Conservation (phyloP, 1,140 invertebrate species). For the Platyura marginata region DNA sequence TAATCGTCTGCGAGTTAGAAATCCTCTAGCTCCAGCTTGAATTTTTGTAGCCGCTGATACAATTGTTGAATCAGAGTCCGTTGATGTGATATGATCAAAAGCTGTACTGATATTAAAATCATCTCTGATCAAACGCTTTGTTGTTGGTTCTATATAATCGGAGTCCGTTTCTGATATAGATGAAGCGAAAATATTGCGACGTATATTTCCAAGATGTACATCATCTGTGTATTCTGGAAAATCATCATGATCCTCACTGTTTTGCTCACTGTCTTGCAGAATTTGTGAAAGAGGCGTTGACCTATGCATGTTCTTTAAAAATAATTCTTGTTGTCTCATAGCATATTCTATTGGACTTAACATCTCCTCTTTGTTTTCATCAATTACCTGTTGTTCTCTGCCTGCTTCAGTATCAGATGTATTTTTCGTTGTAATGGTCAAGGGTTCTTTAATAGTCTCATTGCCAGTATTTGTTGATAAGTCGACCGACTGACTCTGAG, state of each 20-base stretch:
- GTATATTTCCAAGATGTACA: constrained; percentile 11
- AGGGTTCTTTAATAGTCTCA: too few species aligned
- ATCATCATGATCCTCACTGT: constrained; percentile 1
- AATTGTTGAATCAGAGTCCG: constrained; percentile 19
- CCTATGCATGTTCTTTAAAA: neutral
- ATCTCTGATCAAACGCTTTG: constrained; percentile 5
- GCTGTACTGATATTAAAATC: constrained; percentile 19
- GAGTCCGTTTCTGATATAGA: constrained; percentile 20
- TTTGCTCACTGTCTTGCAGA: neutral
- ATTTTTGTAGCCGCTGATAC: constrained; percentile 19
- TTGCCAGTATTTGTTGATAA: too few species aligned
- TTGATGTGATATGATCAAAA: constrained; percentile 16
- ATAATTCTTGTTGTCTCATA: neutral
- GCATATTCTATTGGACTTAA: neutral
- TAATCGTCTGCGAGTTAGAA: constrained; percentile 12
- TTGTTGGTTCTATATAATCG: constrained; percentile 8
- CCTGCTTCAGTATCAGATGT: neutral
- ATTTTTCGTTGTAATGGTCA: neutral
- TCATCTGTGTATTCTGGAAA: neutral
- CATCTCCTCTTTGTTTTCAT: neutral
- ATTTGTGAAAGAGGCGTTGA: neutral
- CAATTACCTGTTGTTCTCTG: neutral
- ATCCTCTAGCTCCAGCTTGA: constrained; percentile 16
- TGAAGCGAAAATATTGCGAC: constrained; percentile 20
- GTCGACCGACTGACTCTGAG: neutral